Conservation (phyloP, 2,113 vertebrate genomes). For the Poeciliopsis retropinna region DNA sequence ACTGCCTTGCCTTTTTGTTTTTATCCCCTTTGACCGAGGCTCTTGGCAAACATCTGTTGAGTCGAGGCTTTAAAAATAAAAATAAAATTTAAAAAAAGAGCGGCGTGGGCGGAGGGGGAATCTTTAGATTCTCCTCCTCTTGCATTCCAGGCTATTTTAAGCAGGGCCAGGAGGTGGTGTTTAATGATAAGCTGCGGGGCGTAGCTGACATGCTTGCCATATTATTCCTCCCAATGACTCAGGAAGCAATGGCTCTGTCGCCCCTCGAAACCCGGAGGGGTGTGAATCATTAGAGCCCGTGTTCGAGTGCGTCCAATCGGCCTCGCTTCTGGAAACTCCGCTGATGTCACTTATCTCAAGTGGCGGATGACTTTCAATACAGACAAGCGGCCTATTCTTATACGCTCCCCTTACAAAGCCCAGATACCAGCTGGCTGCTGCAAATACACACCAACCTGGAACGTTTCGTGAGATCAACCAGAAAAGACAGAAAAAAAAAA, state of each 20-base stretch:
- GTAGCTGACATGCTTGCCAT: slow-evolving; percentile 63
- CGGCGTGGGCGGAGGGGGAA: slow-evolving; percentile 44
- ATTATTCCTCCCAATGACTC: slow-evolving; percentile 59
- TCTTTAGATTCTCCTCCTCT: slow-evolving; percentile 57
- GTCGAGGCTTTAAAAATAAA: slow-evolving; percentile 39
- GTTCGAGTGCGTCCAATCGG: slow-evolving; percentile 56
- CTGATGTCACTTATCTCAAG: slow-evolving; percentile 53
- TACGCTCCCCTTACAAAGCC: slow-evolving; percentile 11
- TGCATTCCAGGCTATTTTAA: slow-evolving; percentile 71
- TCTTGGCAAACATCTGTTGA: slow-evolving; percentile 66
- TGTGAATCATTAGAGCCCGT: slow-evolving; percentile 56
- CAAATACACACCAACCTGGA: slow-evolving; percentile 1
- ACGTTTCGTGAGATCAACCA: neutral
- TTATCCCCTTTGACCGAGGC: slow-evolving; percentile 44
- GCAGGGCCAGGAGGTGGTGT: slow-evolving; percentile 56
- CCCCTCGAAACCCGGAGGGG: slow-evolving; percentile 27
- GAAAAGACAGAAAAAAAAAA: neutral
- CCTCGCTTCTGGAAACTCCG: slow-evolving; percentile 20
- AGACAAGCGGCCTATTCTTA: slow-evolving; percentile 53
- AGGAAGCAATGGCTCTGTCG: slow-evolving; percentile 40
- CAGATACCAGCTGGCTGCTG: slow-evolving; percentile 17
- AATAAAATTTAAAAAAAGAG: slow-evolving; percentile 1
- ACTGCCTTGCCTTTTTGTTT: slow-evolving; percentile 33
- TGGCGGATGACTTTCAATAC: slow-evolving; percentile 30
- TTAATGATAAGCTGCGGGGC: slow-evolving; percentile 70